Base-by-base conservation (phyloP, 2,797 vertebrate genomes). In the Etheostoma perlongum region DNA sequence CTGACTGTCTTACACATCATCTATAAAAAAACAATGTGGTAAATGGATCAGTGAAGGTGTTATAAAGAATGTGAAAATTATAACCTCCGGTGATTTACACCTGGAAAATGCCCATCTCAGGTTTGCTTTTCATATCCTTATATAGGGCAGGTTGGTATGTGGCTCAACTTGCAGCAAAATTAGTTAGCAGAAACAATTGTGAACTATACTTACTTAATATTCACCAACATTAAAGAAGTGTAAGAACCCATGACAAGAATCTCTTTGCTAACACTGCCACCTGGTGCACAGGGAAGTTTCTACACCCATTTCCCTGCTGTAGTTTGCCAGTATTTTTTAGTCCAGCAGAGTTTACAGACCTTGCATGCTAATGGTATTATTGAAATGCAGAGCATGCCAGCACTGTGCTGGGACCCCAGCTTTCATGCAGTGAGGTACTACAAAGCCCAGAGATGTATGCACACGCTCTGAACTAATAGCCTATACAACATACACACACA, bases 231-330 rank as follows among this genome's bases (percentile, higher is more conserved):
- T 25, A 40, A 60, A 46, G 16, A 52, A 14, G 7, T 27, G 8
- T 42, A 23, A 21, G 42, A 52, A 3, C 4, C 8, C 7, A 6
- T 19, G 11, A 23, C 9, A 74, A 36, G 46, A 66, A 83, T 90
- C 30, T 2, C 79, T 89, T 89, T 90, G 84, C 27, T 58, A 85
- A 91, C 82, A 92, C 81, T 93, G 92, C 90, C 92, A 88, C 78
- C 93, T 19, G 16, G 86, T 92, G 93, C 27, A 49, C 23, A 14
- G 14, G 27, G 14, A 4, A 58, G 27, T 15, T 7, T 5, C 54
- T 82, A 44, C 89, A 87, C 12, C 19, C 36, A 10, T 61, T 71
- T 57, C 25, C 46, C 36, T 58, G 30, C 55, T 9, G 76, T 55
- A 63, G 67, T 77, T 81, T 71, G 61, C 60, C 67, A 30, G 67